Conservation (phyloP, 2,113 vertebrate species). For the Plectropomus leopardus region DNA sequence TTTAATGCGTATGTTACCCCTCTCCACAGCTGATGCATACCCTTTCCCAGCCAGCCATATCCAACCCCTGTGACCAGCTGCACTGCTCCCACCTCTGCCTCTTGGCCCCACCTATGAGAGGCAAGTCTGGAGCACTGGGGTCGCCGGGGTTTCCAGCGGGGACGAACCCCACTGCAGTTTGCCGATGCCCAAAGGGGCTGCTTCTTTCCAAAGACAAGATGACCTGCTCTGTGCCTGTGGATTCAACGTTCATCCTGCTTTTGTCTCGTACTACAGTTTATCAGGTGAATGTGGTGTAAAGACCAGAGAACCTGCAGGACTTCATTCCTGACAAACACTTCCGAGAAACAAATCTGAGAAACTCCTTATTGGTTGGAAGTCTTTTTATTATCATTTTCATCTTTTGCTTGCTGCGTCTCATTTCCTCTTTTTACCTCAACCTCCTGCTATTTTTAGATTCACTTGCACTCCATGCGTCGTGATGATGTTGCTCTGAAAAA, state of each 20-base stretch:
- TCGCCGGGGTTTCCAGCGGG: neutral
- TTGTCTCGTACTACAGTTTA: conserved; percentile 73
- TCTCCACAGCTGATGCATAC: conserved; percentile 78
- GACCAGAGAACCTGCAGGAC: neutral
- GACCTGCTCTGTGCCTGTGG: conserved; percentile 80
- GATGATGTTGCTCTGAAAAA: conserved; percentile 63
- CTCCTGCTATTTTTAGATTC: conserved; percentile 81
- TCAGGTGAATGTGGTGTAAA: conserved; percentile 82
- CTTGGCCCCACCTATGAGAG: conserved; percentile 68
- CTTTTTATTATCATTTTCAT: neutral
- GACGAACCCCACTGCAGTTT: conserved; percentile 76
- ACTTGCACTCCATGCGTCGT: conserved; percentile 82
- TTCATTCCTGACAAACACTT: neutral
- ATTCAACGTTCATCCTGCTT: conserved; percentile 88
- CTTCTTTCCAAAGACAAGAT: conserved; percentile 83
- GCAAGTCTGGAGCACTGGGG: neutral
- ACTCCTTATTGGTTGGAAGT: neutral
- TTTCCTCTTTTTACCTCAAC: neutral
- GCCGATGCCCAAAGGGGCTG: conserved; percentile 85
- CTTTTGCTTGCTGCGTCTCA: neutral
- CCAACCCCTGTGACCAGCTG: conserved; percentile 81
- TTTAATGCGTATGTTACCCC: neutral
- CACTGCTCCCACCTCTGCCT: conserved; percentile 92
- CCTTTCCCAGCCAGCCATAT: conserved; percentile 79
- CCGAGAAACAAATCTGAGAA: neutral